Percentiles rank a stretch among this genome's conserved stretches.
phyloP scores from a whole-genome alignment of 1,140 invertebrate species.

The Diabrotica virgifera region DNA sequence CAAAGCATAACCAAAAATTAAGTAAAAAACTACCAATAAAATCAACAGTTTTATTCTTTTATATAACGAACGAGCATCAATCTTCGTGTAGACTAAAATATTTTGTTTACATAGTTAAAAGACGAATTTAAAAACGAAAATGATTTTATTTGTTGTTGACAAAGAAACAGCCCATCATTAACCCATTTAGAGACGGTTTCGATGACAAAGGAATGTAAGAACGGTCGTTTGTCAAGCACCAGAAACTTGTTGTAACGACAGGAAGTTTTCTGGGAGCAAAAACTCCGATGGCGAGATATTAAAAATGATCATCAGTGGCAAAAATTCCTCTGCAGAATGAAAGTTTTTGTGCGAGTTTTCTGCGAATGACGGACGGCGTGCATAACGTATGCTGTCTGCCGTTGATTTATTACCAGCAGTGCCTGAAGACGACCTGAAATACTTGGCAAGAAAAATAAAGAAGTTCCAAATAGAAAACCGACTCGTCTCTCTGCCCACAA shows the following conservation, averaged over 20 bases:
- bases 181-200: not conserved
- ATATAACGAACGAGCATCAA: no score
- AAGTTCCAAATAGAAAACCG: conserved; percentile 48
- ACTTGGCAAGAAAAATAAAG: conserved; percentile 46
- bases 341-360: conserved; percentile 31
- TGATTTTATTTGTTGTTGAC: no score
- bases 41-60: no score
- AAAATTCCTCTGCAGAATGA: conserved; percentile 25
- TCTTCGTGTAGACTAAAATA: no score
- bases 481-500: conserved; percentile 47
- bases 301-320: conserved; percentile 25
- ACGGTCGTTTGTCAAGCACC: conserved; percentile 1
- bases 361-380: conserved; percentile 40
- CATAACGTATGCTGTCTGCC: conserved; percentile 44
- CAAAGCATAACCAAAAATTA: no score
- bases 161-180: no score
- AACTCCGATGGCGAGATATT: conserved; percentile 18
- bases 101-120: no score
- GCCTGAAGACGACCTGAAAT: conserved; percentile 37
- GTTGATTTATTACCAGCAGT: conserved; percentile 43
- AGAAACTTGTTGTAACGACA: conserved; percentile 4
- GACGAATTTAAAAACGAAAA: no score
- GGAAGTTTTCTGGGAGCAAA: conserved; percentile 15
- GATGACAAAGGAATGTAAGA: conserved; percentile 4
- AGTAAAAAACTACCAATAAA: no score